Evolutionary conservation across 2,113 vertebrate genomes (phyloP).

Genomic region (Gnathonemus longibarbis): DNA sequence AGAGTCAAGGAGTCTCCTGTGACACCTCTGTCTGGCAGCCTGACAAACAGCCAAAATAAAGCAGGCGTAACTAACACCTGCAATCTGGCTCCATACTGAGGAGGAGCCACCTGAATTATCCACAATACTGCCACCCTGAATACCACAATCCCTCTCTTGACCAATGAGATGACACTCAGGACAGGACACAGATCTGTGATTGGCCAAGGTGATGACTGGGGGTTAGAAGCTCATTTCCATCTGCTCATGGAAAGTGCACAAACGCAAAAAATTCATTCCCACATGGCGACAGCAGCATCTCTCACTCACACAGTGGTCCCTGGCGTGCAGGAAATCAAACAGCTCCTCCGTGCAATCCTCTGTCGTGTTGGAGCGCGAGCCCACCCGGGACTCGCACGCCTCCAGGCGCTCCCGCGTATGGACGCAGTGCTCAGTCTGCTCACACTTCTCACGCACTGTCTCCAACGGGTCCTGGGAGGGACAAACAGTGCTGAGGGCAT

Average conservation of each 20-base stretch:
- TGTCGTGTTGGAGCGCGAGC: conserved; percentile 61
- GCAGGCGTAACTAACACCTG: not conserved
- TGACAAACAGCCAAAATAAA: not conserved
- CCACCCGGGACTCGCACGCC: conserved; percentile 64
- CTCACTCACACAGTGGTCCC: conserved; percentile 83
- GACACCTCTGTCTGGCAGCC: not conserved
- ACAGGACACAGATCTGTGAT: not conserved
- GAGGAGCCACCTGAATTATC: not conserved
- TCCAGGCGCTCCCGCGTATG: conserved; percentile 69
- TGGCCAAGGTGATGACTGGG: not conserved
- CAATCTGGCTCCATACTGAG: not conserved
- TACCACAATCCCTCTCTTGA: not conserved
- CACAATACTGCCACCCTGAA: not conserved
- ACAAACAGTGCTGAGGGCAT: not conserved
- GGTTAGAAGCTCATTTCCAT: not conserved
- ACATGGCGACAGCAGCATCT: not conserved
- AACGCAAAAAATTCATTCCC: not conserved
- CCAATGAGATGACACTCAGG: not conserved
- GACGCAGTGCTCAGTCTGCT: conserved; percentile 67
- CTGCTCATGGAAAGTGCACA: not conserved
- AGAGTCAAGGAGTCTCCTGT: not conserved
- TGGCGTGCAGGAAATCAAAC: conserved; percentile 84
- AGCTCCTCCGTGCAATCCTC: conserved; percentile 90
- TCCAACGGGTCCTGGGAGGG: conserved; percentile 70
- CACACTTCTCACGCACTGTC: conserved; percentile 67